A percentile compares a stretch with the other conserved stretches of the same genome.
Conservation (phyloP, 2,888 invertebrate genomes). For the Drosophila rellima region DNA sequence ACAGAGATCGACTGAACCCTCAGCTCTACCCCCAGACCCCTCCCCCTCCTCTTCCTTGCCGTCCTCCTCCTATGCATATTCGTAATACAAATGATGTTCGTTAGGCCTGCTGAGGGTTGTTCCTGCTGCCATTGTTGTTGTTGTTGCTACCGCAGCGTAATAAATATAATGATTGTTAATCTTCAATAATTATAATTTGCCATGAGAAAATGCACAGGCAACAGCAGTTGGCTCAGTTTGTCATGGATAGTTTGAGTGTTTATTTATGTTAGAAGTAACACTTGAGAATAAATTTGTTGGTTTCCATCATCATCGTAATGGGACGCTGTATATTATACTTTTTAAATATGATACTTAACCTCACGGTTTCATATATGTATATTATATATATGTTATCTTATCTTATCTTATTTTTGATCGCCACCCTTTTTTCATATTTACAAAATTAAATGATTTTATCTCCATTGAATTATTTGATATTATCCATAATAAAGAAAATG, state of each 20-base stretch:
- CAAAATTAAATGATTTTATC: too few relatives aligned
- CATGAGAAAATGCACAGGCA: constrained; percentile 73
- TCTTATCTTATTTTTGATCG: too few relatives aligned
- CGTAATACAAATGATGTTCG: constrained; percentile 65
- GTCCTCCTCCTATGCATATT: constrained; percentile 6
- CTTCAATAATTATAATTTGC: constrained; percentile 82
- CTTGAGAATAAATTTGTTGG: constrained; percentile 17
- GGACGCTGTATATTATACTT: not conserved
- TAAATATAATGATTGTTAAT: constrained; percentile 81
- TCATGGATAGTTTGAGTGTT: constrained; percentile 57
- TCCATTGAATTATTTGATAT: too few relatives aligned
- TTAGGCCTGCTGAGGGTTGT: constrained; percentile 65
- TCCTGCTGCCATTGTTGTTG: constrained; percentile 26
- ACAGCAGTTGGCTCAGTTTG: constrained; percentile 49
- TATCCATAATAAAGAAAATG: not conserved
- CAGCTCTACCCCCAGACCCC: constrained; percentile 19
- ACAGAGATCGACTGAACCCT: constrained; percentile 58
- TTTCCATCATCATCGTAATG: not conserved
- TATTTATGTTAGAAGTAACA: constrained; percentile 39
- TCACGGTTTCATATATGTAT: too few relatives aligned
- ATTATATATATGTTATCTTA: too few relatives aligned
- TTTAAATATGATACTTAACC: not conserved
- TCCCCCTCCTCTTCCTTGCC: constrained; percentile 5
- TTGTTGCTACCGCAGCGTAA: constrained; percentile 59
- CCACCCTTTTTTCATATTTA: too few relatives aligned